These are phyloP conservation scores for Thalassarche chlororhynchos DNA, from an alignment of 2,113 vertebrate species.

Conservation along the genomic window DNA sequence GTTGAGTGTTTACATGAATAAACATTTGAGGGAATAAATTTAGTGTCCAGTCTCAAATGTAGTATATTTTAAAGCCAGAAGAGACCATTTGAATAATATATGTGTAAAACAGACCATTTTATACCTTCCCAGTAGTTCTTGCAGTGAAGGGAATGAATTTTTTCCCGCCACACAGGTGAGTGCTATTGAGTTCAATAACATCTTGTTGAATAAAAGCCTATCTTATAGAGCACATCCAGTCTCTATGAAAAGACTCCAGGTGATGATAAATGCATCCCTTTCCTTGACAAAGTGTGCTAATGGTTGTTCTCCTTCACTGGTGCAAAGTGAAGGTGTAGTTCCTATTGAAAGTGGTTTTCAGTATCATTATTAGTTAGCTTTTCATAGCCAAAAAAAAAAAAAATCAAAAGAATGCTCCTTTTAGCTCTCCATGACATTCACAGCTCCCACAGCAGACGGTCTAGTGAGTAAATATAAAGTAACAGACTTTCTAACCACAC, in stretches of 20 bases:
- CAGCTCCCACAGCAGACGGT: conserved; percentile 63
- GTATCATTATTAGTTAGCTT: conserved; percentile 57
- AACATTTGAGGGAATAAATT: conserved; percentile 22
- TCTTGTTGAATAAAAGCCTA: conserved; percentile 37
- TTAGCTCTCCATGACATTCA: conserved; percentile 59
- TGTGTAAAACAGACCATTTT: not conserved
- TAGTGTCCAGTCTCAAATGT: not conserved
- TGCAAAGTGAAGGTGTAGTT: conserved; percentile 56
- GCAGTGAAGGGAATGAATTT: conserved; percentile 9
- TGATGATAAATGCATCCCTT: conserved; percentile 62
- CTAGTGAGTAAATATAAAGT: conserved; percentile 72
- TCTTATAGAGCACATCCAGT: conserved; percentile 47
- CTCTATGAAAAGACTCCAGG: conserved; percentile 53
- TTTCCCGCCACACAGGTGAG: conserved; percentile 30
- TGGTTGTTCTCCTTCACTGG: conserved; percentile 41
- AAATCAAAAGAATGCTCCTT: conserved; percentile 43
- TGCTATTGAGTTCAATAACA: conserved; percentile 39
- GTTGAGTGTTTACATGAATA: conserved; percentile 19
- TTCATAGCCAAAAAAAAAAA: not conserved
- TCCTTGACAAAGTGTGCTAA: conserved; percentile 55
- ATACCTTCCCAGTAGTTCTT: not conserved
- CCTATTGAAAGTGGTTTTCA: conserved; percentile 41
- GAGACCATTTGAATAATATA: conserved; percentile 19
- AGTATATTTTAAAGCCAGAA: not conserved
- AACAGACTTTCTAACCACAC: conserved; percentile 62